These are phyloP conservation scores for Diadromus collaris DNA, from an alignment of 2,888 invertebrate species.

Conservation along the genomic window DNA sequence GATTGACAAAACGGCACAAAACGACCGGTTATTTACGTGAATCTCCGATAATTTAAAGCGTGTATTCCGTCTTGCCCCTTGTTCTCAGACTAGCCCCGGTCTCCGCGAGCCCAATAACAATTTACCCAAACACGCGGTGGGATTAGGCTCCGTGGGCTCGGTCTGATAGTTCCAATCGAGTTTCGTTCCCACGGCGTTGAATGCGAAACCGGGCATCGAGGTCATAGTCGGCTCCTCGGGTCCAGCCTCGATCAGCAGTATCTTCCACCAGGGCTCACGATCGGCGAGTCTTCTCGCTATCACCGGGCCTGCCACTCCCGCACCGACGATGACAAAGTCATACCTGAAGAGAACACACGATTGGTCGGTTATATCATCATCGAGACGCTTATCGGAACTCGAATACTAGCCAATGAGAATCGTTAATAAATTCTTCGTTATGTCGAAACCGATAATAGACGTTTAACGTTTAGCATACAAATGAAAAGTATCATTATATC, in stretches of 20 bases:
- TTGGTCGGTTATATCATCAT: background rate
- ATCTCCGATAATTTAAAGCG: too few species aligned
- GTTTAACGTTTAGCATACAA: background rate
- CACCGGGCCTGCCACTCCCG: constrained; percentile 80
- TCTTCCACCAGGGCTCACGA: constrained; percentile 78
- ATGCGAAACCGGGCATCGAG: constrained; percentile 78
- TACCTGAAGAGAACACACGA: constrained; percentile 68
- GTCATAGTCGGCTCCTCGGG: constrained; percentile 80
- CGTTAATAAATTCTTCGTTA: background rate
- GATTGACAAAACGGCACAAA: too few species aligned
- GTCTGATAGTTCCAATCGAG: constrained; percentile 82
- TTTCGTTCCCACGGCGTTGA: constrained; percentile 75
- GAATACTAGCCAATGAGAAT: background rate
- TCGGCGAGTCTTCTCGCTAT: constrained; percentile 81
- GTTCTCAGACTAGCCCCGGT: too few species aligned
- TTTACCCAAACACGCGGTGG: constrained; percentile 77
- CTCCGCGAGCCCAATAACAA: background rate
- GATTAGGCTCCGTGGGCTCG: constrained; percentile 79
- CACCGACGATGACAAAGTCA: constrained; percentile 80
- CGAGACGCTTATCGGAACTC: background rate
- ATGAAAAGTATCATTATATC: constrained; percentile 1
- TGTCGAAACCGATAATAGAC: background rate
- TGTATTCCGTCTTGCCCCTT: too few species aligned
- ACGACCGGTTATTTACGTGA: too few species aligned
- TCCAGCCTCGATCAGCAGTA: constrained; percentile 80